Evolutionary conservation across 2,797 vertebrate species (phyloP).

Genomic region (Mormyrops attenuatus): DNA sequence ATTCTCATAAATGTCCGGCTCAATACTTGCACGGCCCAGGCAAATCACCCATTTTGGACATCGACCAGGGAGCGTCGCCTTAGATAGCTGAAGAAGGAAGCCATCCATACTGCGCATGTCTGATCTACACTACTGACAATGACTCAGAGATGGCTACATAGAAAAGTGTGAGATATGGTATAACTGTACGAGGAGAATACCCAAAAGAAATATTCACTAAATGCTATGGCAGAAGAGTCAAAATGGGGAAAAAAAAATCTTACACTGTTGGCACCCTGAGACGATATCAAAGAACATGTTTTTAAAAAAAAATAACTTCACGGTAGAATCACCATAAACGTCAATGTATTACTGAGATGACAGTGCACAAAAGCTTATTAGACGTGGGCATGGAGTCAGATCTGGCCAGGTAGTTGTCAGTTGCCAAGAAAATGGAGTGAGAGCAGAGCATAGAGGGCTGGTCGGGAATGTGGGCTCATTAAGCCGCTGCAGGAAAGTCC

Average conservation of each 20-base stretch:
- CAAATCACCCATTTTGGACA: neutral
- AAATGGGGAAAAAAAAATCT: slow-evolving; percentile 41
- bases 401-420: slow-evolving; percentile 20
- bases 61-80: neutral
- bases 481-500: neutral
- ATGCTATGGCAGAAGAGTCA: slow-evolving; percentile 28
- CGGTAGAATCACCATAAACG: slow-evolving; percentile 32
- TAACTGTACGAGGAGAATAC: slow-evolving; percentile 25
- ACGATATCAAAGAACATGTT: slow-evolving; percentile 66
- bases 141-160: neutral
- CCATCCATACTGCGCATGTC: neutral
- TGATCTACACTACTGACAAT: neutral
- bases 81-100: neutral
- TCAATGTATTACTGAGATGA: slow-evolving; percentile 34
- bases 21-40: slow-evolving; percentile 27
- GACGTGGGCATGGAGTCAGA: slow-evolving; percentile 23
- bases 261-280: slow-evolving; percentile 76
- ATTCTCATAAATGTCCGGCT: slow-evolving; percentile 18
- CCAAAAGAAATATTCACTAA: neutral
- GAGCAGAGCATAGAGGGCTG: neutral
- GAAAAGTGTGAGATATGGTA: slow-evolving; percentile 9
- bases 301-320: slow-evolving; percentile 57
- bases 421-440: slow-evolving; percentile 11
- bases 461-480: neutral
- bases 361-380: slow-evolving; percentile 36